phyloP scores from a whole-genome alignment of 2,888 invertebrate genomes.

The Tanaodytes sp. region DNA sequence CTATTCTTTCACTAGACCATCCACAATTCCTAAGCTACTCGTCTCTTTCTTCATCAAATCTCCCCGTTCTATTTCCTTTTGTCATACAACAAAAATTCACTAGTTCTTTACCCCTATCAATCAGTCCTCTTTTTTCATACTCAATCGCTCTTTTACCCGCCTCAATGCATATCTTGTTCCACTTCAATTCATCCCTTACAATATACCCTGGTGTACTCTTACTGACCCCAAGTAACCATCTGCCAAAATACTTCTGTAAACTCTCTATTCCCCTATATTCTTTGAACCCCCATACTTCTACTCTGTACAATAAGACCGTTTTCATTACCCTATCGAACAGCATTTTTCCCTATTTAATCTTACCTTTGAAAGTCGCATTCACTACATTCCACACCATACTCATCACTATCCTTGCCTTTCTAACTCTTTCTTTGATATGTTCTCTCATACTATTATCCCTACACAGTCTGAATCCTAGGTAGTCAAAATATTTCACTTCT shows the following conservation, averaged over 20 bases:
- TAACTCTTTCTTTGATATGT: constrained; percentile 3
- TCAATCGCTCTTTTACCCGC: not conserved
- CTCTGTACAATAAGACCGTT: not conserved
- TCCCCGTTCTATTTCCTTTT: not conserved
- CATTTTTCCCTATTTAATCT: not conserved
- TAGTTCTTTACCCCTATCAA: not conserved
- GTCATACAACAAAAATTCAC: too few species aligned
- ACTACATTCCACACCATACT: not conserved
- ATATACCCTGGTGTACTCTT: constrained; percentile 1
- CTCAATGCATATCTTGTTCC: not conserved
- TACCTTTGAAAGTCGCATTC: too few species aligned
- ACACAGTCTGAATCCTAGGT: not conserved
- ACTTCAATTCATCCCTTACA: constrained; percentile 10
- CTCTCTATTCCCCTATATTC: constrained; percentile 4
- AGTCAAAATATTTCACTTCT: constrained; percentile 7
- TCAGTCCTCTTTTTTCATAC: not conserved
- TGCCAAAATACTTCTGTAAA: not conserved
- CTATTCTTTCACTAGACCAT: not conserved
- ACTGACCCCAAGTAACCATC: constrained; percentile 1
- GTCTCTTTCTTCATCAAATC: not conserved
- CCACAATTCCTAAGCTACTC: not conserved
- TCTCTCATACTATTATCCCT: constrained; percentile 6
- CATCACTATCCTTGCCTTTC: constrained; percentile 3
- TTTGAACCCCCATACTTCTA: not conserved
- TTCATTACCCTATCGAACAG: not conserved